phyloP scores from a whole-genome alignment of 2,888 invertebrate species.

The Eupithecia exiguata region DNA sequence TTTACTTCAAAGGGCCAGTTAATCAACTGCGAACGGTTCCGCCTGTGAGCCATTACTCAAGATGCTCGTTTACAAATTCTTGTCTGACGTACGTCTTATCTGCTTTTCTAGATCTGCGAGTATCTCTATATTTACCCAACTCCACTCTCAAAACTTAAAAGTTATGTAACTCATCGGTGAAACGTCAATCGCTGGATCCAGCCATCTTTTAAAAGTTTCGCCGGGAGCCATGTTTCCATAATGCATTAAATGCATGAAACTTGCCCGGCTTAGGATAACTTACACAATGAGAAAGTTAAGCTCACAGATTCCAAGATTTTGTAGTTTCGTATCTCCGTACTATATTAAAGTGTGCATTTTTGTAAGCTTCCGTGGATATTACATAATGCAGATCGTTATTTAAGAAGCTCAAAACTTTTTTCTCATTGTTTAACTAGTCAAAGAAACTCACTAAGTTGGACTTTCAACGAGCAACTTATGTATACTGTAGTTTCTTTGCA shows the following conservation, averaged over 20 bases:
- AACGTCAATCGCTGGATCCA: constrained; percentile 50
- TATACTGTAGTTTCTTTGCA: background rate
- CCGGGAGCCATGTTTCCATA: constrained; percentile 47
- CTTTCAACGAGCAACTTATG: background rate
- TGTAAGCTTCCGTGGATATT: constrained; percentile 27
- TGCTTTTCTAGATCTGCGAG: constrained; percentile 43
- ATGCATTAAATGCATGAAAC: constrained; percentile 52
- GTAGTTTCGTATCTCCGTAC: constrained; percentile 33
- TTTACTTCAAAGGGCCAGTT: constrained; percentile 75
- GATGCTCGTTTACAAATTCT: constrained; percentile 71
- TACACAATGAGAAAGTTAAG: constrained; percentile 43
- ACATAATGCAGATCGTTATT: constrained; percentile 17
- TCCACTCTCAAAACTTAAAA: constrained; percentile 42
- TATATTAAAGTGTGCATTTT: constrained; percentile 29
- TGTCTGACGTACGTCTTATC: constrained; percentile 65
- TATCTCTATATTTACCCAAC: constrained; percentile 35
- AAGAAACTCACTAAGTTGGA: background rate
- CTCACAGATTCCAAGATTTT: constrained; percentile 38
- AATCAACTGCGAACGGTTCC: constrained; percentile 77
- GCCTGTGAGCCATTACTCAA: constrained; percentile 71
- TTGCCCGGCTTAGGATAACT: constrained; percentile 43
- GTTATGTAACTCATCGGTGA: constrained; percentile 51
- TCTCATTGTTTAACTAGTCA: constrained; percentile 7
- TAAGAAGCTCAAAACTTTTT: constrained; percentile 12
- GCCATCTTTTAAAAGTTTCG: constrained; percentile 51